phyloP scores from a whole-genome alignment of 2,113 vertebrate species.

The Hyperopisus bebe region DNA sequence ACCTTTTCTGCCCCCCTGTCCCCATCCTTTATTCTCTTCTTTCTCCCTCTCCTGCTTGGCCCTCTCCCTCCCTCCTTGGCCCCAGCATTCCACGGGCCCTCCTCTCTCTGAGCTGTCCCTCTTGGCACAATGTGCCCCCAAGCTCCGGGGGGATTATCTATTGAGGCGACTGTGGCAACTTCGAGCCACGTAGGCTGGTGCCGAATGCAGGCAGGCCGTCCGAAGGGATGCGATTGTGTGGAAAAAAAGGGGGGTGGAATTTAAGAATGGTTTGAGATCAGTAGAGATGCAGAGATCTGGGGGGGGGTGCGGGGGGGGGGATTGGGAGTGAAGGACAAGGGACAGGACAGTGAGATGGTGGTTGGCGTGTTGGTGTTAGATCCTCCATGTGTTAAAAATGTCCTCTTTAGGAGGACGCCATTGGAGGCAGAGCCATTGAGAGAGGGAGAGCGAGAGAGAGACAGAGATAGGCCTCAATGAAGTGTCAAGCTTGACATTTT shows the following conservation, averaged over 20 bases:
- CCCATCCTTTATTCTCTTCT: conserved; percentile 48
- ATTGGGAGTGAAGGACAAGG: conserved; percentile 14
- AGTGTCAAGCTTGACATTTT: not conserved
- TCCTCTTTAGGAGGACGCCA: not conserved
- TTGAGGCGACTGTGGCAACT: conserved; percentile 64
- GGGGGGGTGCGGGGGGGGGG: not conserved
- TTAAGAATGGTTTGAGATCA: conserved; percentile 37
- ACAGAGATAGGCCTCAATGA: not conserved
- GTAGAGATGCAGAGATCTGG: not conserved
- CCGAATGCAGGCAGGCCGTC: conserved; percentile 32
- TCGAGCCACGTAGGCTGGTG: conserved; percentile 34
- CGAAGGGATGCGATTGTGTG: conserved; percentile 29
- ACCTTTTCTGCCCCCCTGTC: conserved; percentile 53
- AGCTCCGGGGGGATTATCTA: conserved; percentile 68
- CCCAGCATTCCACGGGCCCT: conserved; percentile 65
- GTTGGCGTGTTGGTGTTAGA: conserved; percentile 7
- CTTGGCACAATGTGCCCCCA: conserved; percentile 59
- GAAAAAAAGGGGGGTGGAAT: conserved; percentile 28
- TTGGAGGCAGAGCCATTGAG: not conserved
- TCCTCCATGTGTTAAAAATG: conserved; percentile 8
- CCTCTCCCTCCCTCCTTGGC: conserved; percentile 54
- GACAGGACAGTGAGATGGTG: conserved; percentile 1
- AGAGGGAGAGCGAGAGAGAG: not conserved
- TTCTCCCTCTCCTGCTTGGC: conserved; percentile 63
- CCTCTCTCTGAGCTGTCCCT: conserved; percentile 56